Conservation (phyloP, 2,113 vertebrate species). For the Pongo abelii region DNA sequence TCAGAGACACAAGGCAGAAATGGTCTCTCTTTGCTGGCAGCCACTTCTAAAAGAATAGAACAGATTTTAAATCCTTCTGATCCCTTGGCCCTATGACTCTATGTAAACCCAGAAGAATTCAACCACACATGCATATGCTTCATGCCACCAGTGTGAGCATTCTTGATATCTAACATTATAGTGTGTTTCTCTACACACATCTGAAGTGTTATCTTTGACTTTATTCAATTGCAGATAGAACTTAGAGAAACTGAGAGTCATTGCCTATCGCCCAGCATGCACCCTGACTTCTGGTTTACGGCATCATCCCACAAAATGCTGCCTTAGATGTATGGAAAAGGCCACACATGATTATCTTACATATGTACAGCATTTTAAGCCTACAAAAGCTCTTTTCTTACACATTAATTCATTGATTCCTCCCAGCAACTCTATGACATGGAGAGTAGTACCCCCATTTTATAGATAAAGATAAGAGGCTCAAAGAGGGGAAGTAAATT, state of each 20-base stretch:
- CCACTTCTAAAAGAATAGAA: constrained; percentile 5
- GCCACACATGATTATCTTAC: neutral
- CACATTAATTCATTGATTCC: neutral
- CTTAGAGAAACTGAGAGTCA: neutral
- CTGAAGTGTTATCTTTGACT: neutral
- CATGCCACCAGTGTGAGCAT: neutral
- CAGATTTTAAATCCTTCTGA: constrained; percentile 22
- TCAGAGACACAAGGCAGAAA: constrained; percentile 1
- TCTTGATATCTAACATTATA: neutral
- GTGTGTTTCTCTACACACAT: neutral
- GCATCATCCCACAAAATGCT: neutral
- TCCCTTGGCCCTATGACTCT: neutral
- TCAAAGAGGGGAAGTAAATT: neutral
- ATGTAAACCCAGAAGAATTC: neutral
- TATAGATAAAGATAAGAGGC: neutral
- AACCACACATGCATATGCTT: neutral
- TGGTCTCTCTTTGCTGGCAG: neutral
- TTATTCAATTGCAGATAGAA: neutral
- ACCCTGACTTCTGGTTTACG: neutral
- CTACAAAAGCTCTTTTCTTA: neutral
- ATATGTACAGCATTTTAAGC: neutral
- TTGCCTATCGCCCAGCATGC: no score
- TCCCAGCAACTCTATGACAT: neutral
- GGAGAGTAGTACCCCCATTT: neutral
- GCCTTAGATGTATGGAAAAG: neutral